Evolutionary conservation across 2,113 vertebrate species (phyloP).

Genomic region (Genyomyrus donnyi): DNA sequence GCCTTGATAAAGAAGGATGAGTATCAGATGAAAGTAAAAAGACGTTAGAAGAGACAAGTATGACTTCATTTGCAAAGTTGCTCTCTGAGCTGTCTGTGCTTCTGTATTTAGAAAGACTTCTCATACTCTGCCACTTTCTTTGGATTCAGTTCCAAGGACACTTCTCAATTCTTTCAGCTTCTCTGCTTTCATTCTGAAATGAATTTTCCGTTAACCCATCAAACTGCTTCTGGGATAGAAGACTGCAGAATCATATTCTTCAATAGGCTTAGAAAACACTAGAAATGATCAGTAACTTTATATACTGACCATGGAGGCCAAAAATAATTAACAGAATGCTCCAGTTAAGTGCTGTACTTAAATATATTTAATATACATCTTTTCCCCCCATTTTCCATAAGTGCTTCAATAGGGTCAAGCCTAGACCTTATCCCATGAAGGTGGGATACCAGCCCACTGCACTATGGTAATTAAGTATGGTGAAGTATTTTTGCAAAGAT

Average conservation of each 20-base stretch:
- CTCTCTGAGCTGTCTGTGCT: background rate
- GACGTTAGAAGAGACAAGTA: background rate
- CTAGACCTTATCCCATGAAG: background rate
- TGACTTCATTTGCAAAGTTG: background rate
- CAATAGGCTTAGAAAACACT: background rate
- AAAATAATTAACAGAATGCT: background rate
- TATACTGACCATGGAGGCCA: background rate
- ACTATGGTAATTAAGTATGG: background rate
- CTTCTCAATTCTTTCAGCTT: background rate
- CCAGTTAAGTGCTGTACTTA: background rate
- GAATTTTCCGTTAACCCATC: background rate
- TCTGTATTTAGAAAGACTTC: background rate
- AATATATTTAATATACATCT: background rate
- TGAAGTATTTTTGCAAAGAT: background rate
- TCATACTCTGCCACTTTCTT: background rate
- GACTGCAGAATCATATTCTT: background rate
- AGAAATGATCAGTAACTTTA: background rate
- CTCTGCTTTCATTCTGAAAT: background rate
- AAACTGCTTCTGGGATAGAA: background rate
- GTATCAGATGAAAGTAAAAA: background rate
- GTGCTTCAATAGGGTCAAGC: background rate
- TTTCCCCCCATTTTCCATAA: too few relatives aligned
- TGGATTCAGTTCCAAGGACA: background rate
- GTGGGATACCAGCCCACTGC: background rate
- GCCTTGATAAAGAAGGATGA: background rate